Evolutionary conservation across 2,113 vertebrate species (phyloP).

Genomic region (Suricata suricatta): DNA sequence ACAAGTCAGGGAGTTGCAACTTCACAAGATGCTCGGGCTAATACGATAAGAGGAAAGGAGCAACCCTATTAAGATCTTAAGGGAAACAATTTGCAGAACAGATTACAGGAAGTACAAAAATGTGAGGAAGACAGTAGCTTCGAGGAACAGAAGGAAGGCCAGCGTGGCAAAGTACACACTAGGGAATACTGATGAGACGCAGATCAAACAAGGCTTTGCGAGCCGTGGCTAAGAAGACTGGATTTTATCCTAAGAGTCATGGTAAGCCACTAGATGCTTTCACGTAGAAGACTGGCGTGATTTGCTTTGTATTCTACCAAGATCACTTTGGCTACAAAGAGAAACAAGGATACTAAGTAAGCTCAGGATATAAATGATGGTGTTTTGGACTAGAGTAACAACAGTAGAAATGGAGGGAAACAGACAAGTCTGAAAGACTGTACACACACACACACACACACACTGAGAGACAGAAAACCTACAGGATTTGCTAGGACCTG

Average conservation of each 20-base stretch:
- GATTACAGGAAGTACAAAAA: neutral
- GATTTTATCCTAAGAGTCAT: neutral
- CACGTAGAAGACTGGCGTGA: neutral
- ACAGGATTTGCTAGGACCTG: neutral
- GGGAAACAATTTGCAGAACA: neutral
- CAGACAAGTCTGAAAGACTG: neutral
- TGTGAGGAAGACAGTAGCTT: neutral
- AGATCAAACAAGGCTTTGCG: neutral
- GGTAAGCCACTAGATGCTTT: neutral
- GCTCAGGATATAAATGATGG: neutral
- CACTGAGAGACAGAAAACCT: neutral
- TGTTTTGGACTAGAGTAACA: neutral
- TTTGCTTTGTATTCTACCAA: neutral
- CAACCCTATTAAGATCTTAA: neutral
- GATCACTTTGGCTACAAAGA: neutral
- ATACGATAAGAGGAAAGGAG: neutral
- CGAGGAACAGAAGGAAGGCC: neutral
- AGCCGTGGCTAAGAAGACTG: neutral
- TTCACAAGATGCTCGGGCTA: neutral
- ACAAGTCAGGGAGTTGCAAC: neutral
- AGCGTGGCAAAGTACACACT: neutral
- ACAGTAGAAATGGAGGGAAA: neutral
- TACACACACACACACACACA: neutral
- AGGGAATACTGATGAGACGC: neutral
- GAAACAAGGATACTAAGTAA: neutral